Base-by-base conservation (phyloP, 2,888 invertebrate genomes). In the Morpho achilles region DNA sequence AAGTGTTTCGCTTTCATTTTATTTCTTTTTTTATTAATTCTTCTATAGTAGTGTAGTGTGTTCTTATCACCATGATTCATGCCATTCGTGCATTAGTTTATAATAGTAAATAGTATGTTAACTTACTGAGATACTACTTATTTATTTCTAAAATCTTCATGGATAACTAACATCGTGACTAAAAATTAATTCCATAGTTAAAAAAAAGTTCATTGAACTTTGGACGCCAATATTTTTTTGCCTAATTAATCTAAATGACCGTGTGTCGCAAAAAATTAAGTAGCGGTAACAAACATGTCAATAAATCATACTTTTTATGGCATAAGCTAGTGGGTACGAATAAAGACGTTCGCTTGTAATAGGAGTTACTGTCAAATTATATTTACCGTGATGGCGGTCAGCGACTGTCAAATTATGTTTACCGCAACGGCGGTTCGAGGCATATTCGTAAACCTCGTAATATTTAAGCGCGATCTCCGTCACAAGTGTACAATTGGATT, bases 281-380 rank as follows among this genome's bases (percentile, higher is more conserved):
- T 40, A 69, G 70, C 67, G 67, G 73, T 76, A 77, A 78, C 77
- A 79, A 75, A 73, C 67, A 70, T 73, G 69, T 77, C 76, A 71
- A 82, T 83, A 81, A 79, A 83, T 83, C 82, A 82, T 69, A 66
- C 65, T 76, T 77, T 43, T 54, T 56, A 54, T 56, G 51, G 32
- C 32, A 8, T 43, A 39, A 42, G 51, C 32, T 53, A 51, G 23
- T 51, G 39, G 48, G 45, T 49, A 50, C 40, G 7, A 49, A 56
- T 32, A 52, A 53, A 60, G 49, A 50, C 59, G 47, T 32, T 40
- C 45, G 9, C 47, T 53, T 47, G 58, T 53, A 49, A 52, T 48
- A 52, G 43, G 41, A 50, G 22, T 46, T 46, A 46, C 56, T 51
- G 42, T 45, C 41, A 46, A 48, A 43, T 43, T 56, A 50, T 45